Percentiles rank a stretch among this genome's conserved stretches.
Evolutionary conservation across 2,797 vertebrate genomes (phyloP).

Genomic region (Denticeps clupeoides): DNA sequence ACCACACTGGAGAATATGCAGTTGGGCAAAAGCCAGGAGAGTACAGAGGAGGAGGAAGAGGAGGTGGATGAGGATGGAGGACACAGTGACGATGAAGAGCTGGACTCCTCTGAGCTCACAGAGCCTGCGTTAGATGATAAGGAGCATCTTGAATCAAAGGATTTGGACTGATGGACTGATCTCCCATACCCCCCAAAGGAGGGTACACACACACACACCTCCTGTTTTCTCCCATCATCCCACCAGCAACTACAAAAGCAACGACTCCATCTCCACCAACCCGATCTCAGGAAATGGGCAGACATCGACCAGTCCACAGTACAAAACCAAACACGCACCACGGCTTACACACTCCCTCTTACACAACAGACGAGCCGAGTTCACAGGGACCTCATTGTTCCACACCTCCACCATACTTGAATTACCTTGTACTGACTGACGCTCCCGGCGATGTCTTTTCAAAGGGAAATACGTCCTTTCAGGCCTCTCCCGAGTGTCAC

Average conservation of each 20-base stretch:
- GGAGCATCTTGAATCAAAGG: slow-evolving; percentile 44
- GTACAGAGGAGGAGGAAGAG: slow-evolving; percentile 75
- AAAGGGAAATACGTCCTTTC: not conserved
- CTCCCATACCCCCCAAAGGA: not conserved
- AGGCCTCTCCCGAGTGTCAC: not conserved
- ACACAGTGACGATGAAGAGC: slow-evolving; percentile 75
- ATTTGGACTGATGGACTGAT: slow-evolving; percentile 34
- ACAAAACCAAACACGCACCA: slow-evolving; percentile 13
- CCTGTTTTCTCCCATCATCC: slow-evolving; percentile 2
- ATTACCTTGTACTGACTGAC: not conserved
- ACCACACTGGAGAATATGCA: slow-evolving; percentile 95
- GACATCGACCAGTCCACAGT: slow-evolving; percentile 33
- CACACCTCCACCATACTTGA: slow-evolving; percentile 14
- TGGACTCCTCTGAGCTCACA: slow-evolving; percentile 58
- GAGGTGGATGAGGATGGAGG: slow-evolving; percentile 69
- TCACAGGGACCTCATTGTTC: not conserved
- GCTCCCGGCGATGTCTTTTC: not conserved
- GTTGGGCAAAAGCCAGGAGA: slow-evolving; percentile 78
- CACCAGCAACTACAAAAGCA: slow-evolving; percentile 43
- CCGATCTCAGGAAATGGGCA: slow-evolving; percentile 87
- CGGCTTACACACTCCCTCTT: not conserved
- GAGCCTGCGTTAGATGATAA: slow-evolving; percentile 51
- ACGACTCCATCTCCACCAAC: slow-evolving; percentile 44
- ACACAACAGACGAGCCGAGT: too few species aligned
- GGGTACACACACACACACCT: slow-evolving; percentile 1